Percentiles rank a stretch among this genome's conserved stretches.
Evolutionary conservation across 2,797 vertebrate genomes (phyloP).

Genomic region (Chiloscyllium punctatum): DNA sequence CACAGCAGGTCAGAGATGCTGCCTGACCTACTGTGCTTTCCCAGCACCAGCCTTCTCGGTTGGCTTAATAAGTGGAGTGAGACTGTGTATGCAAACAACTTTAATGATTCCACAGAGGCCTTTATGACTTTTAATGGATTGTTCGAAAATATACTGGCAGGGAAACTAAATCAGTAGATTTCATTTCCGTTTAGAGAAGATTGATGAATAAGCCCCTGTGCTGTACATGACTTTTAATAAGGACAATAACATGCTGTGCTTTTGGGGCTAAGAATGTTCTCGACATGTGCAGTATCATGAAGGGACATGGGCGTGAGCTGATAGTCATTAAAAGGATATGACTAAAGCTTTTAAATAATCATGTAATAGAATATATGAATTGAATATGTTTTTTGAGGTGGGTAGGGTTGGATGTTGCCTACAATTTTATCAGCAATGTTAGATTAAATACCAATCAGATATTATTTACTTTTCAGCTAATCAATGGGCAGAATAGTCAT

Average conservation of each 20-base stretch:
- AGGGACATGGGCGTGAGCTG: background rate
- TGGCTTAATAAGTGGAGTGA: background rate
- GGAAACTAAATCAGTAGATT: background rate
- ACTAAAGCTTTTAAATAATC: background rate
- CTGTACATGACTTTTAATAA: background rate
- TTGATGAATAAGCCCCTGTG: background rate
- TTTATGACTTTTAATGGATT: background rate
- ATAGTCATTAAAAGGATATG: background rate
- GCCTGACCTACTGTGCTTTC: too few species aligned
- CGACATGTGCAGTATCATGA: background rate
- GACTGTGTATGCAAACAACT: background rate
- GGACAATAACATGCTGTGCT: background rate
- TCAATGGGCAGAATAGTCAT: background rate
- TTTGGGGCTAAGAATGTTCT: background rate
- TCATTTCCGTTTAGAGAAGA: background rate
- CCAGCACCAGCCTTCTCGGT: too few species aligned
- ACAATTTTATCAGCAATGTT: background rate
- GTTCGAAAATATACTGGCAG: background rate
- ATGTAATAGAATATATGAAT: background rate
- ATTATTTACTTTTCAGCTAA: background rate
- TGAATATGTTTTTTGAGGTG: background rate
- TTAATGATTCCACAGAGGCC: background rate
- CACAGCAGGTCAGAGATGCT: too few species aligned
- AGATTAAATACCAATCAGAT: background rate
- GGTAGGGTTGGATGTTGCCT: background rate